These are phyloP conservation scores for Stichodactyla mertensii DNA, from an alignment of 64 coral and sea anemone species.

Conservation along the genomic window DNA sequence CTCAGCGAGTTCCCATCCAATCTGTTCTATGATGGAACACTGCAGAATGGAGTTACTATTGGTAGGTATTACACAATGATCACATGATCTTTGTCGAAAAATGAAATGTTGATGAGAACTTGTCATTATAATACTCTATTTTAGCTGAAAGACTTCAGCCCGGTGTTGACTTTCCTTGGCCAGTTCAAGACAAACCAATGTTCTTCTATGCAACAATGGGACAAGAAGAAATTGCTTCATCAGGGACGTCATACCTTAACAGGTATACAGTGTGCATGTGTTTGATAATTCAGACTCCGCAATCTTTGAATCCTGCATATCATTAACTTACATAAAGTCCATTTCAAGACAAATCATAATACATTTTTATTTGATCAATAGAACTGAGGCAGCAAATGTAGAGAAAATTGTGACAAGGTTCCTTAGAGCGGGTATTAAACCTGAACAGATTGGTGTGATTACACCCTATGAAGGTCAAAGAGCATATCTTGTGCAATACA, in stretches of 20 bases:
- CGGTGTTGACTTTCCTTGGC: slow-evolving; percentile 98
- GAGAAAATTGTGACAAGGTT: slow-evolving; percentile 98
- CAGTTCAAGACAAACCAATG: slow-evolving; percentile 91
- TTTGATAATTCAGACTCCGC: too few relatives aligned
- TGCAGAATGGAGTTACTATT: slow-evolving; percentile 98
- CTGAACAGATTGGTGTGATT: slow-evolving; percentile 97
- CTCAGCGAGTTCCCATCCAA: slow-evolving; percentile 99
- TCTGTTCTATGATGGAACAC: slow-evolving; percentile 96
- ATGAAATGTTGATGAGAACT: too few relatives aligned
- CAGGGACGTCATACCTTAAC: slow-evolving; percentile 97
- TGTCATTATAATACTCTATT: background rate
- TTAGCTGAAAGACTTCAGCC: slow-evolving; percentile 88
- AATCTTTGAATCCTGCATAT: too few relatives aligned
- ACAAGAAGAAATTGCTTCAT: slow-evolving; percentile 98
- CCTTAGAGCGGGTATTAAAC: slow-evolving; percentile 90
- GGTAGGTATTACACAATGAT: slow-evolving; percentile 23
- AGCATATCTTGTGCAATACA: slow-evolving; percentile 98
- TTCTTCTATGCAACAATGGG: slow-evolving; percentile 97
- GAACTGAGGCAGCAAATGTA: slow-evolving; percentile 96
- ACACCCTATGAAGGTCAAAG: slow-evolving; percentile 98
- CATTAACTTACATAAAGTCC: too few relatives aligned
- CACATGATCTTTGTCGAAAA: background rate
- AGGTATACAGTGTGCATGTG: slow-evolving; percentile 34
- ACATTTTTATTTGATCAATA: slow-evolving; percentile 5
- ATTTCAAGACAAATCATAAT: background rate